These are phyloP conservation scores for Alligator sinensis DNA, from an alignment of 2,113 vertebrate species.

Conservation along the genomic window DNA sequence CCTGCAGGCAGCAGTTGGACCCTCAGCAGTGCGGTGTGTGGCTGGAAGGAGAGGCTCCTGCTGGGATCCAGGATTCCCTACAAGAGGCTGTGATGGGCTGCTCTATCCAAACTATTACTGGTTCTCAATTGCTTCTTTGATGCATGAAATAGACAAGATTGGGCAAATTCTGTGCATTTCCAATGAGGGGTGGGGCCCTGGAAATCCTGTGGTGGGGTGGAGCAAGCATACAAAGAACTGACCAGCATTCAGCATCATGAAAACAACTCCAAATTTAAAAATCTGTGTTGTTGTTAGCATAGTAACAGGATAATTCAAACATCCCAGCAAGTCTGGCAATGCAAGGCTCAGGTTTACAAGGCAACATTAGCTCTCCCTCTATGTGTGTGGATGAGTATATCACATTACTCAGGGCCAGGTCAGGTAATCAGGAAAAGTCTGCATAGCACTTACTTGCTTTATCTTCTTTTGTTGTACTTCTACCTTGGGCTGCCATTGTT, in stretches of 20 bases:
- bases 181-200: neutral
- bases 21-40: too few relatives aligned
- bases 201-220: too few relatives aligned
- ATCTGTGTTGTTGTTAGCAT: neutral
- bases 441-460: neutral
- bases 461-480: neutral
- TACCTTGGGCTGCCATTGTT: neutral
- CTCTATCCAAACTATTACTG: neutral
- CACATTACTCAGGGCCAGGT: neutral
- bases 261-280: neutral
- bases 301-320: neutral
- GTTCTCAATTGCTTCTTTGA: neutral
- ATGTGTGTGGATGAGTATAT: neutral
- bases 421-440: neutral
- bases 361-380: neutral
- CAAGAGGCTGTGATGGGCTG: neutral
- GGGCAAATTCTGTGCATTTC: neutral
- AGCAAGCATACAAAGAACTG: neutral
- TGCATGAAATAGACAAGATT: fast-evolving
- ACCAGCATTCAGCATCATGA: neutral
- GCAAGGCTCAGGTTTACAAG: neutral
- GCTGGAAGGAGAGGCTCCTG: too few relatives aligned
- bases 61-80: too few relatives aligned
- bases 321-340: neutral
- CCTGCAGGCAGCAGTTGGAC: too few relatives aligned